Evolutionary conservation across 2,113 vertebrate species (phyloP).

Genomic region (human (Homo sapiens)): DNA sequence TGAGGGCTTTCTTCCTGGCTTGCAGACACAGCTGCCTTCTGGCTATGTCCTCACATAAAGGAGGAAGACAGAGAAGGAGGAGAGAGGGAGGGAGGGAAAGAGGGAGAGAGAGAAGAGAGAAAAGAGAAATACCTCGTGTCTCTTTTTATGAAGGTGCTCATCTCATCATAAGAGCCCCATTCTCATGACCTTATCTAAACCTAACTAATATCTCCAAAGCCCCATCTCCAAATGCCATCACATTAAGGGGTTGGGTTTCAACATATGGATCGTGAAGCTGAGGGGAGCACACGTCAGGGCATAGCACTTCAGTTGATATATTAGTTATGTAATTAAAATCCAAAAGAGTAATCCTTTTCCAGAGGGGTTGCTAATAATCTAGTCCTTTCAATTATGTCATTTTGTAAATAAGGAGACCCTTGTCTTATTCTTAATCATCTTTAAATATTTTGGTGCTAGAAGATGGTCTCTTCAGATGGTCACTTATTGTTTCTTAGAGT

Average conservation of each 20-base stretch:
- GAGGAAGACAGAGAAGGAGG: not conserved
- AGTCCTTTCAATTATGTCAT: not conserved
- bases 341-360: not conserved
- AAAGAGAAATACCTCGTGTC: not conserved
- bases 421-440: not conserved
- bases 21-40: not conserved
- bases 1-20: not conserved
- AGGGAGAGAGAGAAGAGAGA: not conserved
- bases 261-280: too few species aligned
- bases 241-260: not conserved
- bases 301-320: not conserved
- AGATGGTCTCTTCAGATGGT: not conserved
- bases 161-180: not conserved
- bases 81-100: not conserved
- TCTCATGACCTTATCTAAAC: not conserved
- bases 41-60: not conserved
- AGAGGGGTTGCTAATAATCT: not conserved
- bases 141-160: not conserved
- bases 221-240: not conserved
- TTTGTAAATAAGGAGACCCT: not conserved
- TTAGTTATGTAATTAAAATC: not conserved
- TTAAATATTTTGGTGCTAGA: not conserved
- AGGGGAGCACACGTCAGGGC: not conserved
- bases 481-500: not conserved
- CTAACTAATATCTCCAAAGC: not conserved